Evolutionary conservation across 2,888 invertebrate genomes (phyloP).

Genomic region (Stomorhina lunata): DNA sequence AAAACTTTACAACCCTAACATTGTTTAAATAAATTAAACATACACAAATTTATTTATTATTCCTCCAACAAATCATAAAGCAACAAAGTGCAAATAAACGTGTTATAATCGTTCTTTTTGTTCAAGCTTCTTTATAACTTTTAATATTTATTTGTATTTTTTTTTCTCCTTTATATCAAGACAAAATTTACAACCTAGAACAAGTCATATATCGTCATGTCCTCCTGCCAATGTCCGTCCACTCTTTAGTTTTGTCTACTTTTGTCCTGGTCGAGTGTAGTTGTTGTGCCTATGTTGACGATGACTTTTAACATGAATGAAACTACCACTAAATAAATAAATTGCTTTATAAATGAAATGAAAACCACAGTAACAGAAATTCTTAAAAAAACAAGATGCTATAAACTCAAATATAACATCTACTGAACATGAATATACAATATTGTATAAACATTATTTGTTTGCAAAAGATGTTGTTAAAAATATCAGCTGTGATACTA

Average conservation of each 20-base stretch:
- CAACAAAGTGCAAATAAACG: slow-evolving; percentile 30
- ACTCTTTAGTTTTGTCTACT: not conserved
- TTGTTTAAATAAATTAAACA: no score
- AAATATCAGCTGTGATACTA: not conserved
- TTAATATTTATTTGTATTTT: not conserved
- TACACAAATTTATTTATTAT: no score
- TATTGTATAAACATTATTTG: slow-evolving; percentile 38
- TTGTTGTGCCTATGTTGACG: slow-evolving; percentile 50
- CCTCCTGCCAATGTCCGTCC: not conserved
- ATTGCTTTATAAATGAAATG: slow-evolving; percentile 61
- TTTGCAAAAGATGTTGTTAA: not conserved
- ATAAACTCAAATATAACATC: slow-evolving; percentile 53
- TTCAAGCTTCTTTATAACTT: slow-evolving; percentile 3
- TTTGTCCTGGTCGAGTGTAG: slow-evolving; percentile 9
- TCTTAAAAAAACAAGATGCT: slow-evolving; percentile 32
- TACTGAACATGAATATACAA: slow-evolving; percentile 56
- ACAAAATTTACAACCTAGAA: not conserved
- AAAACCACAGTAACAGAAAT: slow-evolving; percentile 43
- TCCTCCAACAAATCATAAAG: no score
- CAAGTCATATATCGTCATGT: not conserved
- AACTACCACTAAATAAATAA: slow-evolving; percentile 65
- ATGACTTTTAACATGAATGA: slow-evolving; percentile 63
- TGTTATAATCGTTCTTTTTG: slow-evolving; percentile 17
- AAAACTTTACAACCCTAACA: no score
- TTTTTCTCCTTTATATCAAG: not conserved